Base-by-base conservation (phyloP, 2,888 invertebrate genomes). In the Thymelicus acteon region DNA sequence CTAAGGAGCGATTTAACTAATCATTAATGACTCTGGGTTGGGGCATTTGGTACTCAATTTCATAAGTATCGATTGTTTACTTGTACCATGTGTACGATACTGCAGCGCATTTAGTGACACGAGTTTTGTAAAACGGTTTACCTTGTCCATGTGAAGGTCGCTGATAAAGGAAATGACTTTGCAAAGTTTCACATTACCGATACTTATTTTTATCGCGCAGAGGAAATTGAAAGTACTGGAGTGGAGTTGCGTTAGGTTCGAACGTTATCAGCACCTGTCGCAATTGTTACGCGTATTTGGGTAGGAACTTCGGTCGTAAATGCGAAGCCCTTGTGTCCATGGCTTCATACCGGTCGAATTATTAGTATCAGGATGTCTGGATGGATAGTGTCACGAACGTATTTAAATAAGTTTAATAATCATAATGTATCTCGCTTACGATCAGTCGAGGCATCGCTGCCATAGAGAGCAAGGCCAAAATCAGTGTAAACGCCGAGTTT, bases 201-300 rank as follows among this genome's bases (percentile, higher is more conserved):
- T 62, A 39, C 54, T 61, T 61, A 48, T 62, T 54, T 62, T 68
- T 62, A 44, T 48, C 48, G 62, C 39, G 40, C n/a, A 39, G 39
- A 68, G 68, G 68, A 68, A 68, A 68, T 68, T 68, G 37, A 68
- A 62, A 62, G 15, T 68, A 62, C 19, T 6, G 39, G 37, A 10
- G 52, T 52, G 44, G 44, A 44, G 44, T 44, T 40, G 39, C 63
- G 31, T 48, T 60, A 52, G 24, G 54, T 39, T 8, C 0, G 40
- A 4, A 60, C 39, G 7, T 54, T 52, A 24, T 40, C 19, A 44
- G 13, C 67, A 67, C 44, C 67, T 67, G 61, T 54, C 67, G 44
- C 24, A 54, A 54, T 24, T 12, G 2, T 24, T 24, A 19, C 8
- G 52, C 52, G 52, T 52, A 54, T 54, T 54, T 12, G 19, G 24